Base-by-base conservation (phyloP, 2,888 invertebrate genomes). In the Hesperia comma region DNA sequence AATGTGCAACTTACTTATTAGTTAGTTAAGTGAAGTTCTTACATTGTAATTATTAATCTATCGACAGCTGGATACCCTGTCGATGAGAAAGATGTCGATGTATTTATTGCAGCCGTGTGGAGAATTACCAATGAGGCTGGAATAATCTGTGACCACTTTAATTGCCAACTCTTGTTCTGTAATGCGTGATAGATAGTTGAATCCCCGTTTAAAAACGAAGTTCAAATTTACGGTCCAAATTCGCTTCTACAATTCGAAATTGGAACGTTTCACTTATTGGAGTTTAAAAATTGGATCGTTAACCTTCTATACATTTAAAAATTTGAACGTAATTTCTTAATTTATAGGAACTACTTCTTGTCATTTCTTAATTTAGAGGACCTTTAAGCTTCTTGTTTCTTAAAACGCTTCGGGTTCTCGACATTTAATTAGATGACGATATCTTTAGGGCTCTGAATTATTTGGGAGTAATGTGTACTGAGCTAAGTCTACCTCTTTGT, bases 21-120 rank as follows among this genome's bases (percentile, higher is more conserved):
- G 14, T 6, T 51, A 51, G 14, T 14, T 57, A 40, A 32, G 17
- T 43, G 40, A 12, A 49, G 56, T 63, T 63, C 51, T 51, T 15
- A 32, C 46, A 26, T 21, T 14, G 51, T 63, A 54, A 54, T 54
- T 54, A 63, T 57, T 63, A 63, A 57, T 57, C 63, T 51, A 57
- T 63, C 40, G 57, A 63, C 63, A 63, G 57, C 57, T 57, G 57
- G 57, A 4, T 56, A 49, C 57, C 19, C 43, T 58, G 43, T 58
- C 58, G 43, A 58, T 49, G 43, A 63, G 56, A 55, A 37, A 63
- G 63, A 57, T 63, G 63, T 62, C 68, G 66, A 68, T 53, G 67
- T 69, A 70, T 63, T 71, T 71, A 68, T 67, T 66, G 49, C 61
- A 63, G 51, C 51, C 58, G 21, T 66, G 68, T 63, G 37, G 15